These are phyloP conservation scores for Andrena bucephala DNA, from an alignment of 2,888 invertebrate genomes.

Conservation along the genomic window DNA sequence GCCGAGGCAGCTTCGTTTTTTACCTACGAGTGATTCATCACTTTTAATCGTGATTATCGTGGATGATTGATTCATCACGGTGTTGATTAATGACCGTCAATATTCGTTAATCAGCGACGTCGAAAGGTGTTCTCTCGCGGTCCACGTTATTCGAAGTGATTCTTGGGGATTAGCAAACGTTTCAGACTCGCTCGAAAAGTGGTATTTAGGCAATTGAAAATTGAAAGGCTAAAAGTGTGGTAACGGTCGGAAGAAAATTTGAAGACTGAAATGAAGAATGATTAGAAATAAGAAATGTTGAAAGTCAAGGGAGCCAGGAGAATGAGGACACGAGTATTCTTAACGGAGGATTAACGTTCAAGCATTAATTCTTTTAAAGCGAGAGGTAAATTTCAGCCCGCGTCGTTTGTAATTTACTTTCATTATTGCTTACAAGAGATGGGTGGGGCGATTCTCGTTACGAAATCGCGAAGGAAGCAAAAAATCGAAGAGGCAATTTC, in stretches of 20 bases:
- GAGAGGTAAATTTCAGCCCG: not conserved
- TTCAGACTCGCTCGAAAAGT: no score
- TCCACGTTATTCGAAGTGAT: conserved; percentile 9
- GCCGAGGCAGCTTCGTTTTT: not conserved
- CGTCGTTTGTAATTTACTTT: conserved; percentile 4
- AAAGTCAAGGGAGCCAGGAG: no score
- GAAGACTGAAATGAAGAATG: no score
- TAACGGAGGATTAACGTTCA: not conserved
- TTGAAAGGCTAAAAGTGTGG: no score
- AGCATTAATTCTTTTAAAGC: not conserved
- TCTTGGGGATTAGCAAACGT: not conserved
- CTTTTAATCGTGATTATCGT: conserved; percentile 28
- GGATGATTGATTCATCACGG: conserved; percentile 42
- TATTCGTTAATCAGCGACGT: conserved; percentile 49
- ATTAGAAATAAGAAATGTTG: no score
- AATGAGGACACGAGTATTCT: not conserved
- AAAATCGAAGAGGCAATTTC: conserved; percentile 41
- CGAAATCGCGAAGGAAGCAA: conserved; percentile 29
- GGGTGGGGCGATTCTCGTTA: conserved; percentile 6
- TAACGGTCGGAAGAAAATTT: no score
- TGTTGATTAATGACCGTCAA: conserved; percentile 48
- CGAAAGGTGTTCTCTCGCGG: not conserved
- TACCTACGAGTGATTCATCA: conserved; percentile 32
- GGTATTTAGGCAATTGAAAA: no score
- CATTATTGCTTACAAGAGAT: not conserved